Evolutionary conservation across 2,113 vertebrate genomes (phyloP).

Genomic region (Myiagra hebetior): DNA sequence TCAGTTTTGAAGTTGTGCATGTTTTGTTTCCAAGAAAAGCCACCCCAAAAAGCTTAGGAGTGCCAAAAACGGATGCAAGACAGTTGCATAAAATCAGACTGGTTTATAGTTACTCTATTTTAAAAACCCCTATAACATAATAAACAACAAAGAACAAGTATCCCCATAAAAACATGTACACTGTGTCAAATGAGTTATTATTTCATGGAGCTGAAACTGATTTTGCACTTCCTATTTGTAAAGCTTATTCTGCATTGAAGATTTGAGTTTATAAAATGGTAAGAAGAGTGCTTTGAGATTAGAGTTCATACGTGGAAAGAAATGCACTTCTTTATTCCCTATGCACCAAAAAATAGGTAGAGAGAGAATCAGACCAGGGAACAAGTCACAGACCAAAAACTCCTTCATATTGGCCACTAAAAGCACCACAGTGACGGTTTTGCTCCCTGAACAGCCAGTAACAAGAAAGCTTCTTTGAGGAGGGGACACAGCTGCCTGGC

Average conservation of each 20-base stretch:
- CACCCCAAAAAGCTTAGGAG: background rate
- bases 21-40: background rate
- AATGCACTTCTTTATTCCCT: background rate
- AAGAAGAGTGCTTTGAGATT: background rate
- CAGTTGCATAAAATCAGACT: background rate
- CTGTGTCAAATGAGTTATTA: background rate
- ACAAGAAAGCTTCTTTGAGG: background rate
- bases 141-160: background rate
- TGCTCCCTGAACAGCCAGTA: accelerated
- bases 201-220: background rate
- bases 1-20: background rate
- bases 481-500: background rate
- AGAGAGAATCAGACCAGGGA: background rate
- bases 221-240: background rate
- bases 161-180: background rate
- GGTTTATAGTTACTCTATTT: background rate
- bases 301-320: background rate
- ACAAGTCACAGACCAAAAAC: background rate
- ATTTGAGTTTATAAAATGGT: background rate
- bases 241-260: background rate
- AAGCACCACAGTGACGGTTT: background rate
- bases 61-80: background rate
- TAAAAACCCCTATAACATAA: background rate
- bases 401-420: background rate
- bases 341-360: background rate